Evolutionary conservation across 2,113 vertebrate genomes (phyloP).

Genomic region (Phrynosoma blainvillii): DNA sequence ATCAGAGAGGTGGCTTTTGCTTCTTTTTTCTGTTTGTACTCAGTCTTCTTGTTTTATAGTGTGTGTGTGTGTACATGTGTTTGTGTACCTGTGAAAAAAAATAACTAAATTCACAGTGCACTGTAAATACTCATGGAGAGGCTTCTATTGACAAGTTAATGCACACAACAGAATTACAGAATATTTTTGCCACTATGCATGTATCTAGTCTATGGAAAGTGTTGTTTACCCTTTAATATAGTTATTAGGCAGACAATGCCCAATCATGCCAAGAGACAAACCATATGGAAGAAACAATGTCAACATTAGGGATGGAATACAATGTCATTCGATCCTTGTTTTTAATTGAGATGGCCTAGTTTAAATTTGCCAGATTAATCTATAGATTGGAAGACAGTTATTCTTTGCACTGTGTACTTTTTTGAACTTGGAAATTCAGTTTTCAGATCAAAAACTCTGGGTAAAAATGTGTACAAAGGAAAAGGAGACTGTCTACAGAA

Average conservation of each 20-base stretch:
- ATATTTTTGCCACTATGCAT: background rate
- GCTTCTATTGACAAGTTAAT: background rate
- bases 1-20: background rate
- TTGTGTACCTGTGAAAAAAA: background rate
- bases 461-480: background rate
- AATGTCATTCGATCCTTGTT: background rate
- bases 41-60: slow-evolving; percentile 9
- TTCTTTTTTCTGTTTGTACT: slow-evolving; percentile 10
- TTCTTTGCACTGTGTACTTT: background rate
- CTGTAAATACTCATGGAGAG: slow-evolving; percentile 6
- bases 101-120: background rate
- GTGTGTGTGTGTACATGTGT: background rate
- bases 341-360: background rate
- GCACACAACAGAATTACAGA: background rate
- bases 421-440: background rate
- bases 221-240: background rate
- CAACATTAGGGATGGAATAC: background rate
- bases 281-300: background rate
- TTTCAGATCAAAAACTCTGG: background rate
- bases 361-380: background rate
- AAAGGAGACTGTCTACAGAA: background rate
- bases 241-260: background rate
- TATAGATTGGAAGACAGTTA: background rate
- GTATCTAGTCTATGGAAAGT: background rate
- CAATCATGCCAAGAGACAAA: background rate